Percentiles rank a stretch among this genome's conserved stretches.
Conservation (phyloP, 1,140 invertebrate genomes). For the Leptinotarsa texana region DNA sequence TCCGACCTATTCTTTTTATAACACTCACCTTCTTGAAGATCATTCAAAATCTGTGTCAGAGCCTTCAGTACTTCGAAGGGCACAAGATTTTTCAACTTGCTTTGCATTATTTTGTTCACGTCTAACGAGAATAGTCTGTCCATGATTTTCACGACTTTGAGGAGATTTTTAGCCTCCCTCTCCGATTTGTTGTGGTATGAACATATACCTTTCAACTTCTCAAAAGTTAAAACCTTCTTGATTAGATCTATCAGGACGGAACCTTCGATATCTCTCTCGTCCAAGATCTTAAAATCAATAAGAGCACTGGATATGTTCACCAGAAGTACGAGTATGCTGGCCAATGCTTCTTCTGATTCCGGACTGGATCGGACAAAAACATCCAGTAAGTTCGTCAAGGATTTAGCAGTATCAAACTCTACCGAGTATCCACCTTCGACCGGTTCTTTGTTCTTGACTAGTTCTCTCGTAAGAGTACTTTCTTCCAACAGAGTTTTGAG, state of each 20-base stretch:
- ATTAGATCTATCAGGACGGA: constrained; percentile 25
- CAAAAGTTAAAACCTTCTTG: constrained; percentile 24
- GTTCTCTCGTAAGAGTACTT: constrained; percentile 17
- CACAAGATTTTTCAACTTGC: constrained; percentile 33
- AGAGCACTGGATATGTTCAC: constrained; percentile 34
- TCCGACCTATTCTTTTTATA: not conserved
- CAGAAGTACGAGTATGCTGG: constrained; percentile 33
- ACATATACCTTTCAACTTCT: constrained; percentile 12
- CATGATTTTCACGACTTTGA: constrained; percentile 21
- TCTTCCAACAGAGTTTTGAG: constrained; percentile 40
- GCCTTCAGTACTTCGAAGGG: constrained; percentile 32
- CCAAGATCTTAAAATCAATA: constrained; percentile 29
- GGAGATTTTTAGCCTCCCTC: constrained; percentile 27
- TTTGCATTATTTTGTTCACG: constrained; percentile 25
- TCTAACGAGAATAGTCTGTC: constrained; percentile 34
- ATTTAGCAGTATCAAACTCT: constrained; percentile 18
- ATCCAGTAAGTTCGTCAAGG: constrained; percentile 28
- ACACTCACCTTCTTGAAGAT: constrained; percentile 35
- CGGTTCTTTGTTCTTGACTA: constrained; percentile 21
- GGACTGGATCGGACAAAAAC: constrained; percentile 14
- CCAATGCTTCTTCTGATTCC: constrained; percentile 17
- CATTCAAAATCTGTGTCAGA: constrained; percentile 34
- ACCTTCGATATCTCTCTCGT: constrained; percentile 25
- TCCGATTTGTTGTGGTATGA: constrained; percentile 28
- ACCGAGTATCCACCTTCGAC: constrained; percentile 22